Evolutionary conservation across 2,113 vertebrate species (phyloP), one percentile per base, ranked within the genome.

Genomic region (Lutjanus erythropterus): DNA sequence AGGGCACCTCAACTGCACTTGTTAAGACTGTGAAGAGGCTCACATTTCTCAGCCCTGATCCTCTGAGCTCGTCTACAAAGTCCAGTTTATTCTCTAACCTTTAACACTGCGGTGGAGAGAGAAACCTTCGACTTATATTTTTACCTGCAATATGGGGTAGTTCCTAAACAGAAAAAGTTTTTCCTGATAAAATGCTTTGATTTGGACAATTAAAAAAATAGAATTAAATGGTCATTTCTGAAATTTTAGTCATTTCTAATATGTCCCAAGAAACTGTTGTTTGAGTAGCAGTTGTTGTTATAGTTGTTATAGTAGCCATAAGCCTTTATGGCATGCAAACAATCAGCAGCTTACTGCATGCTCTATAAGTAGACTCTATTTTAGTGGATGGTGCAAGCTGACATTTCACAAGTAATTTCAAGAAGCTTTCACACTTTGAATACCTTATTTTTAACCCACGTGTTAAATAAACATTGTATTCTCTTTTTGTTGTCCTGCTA

Each of bases 311-410:
- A 19, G 42, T 15, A 27, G 15, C 1, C 6, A 15, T 46, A 35
- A 56, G 41, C 41, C 68, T 59, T 59, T 1, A 39, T 21, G 44
- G 44, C 27, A 80, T 52, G 16, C 15, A 52, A 27, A 69, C 56
- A 74, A 69, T 55, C 42, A 62, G 53, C 37, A 61, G 46, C 21
- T 21, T 56, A 44, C 37, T 18, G 67, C 12, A 18, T 29, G 18
- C 16, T 37, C 55, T 60, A 14, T 33, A 12, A 60, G 42, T 29
- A 49, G 14, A 29, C 15, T 11, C 9, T 5, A 42, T 33, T 47
- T 47, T 2, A 35, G 62, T 29, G 15, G 15, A 6, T 29, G 25
- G 25, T 64, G 50, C 33, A 49, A 65, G 6, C 42, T 33, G 25
- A 21, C 25, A 21, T 64, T 46, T 65, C 27, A 31, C 25, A 50